phyloP scores from a whole-genome alignment of 2,888 invertebrate genomes.

The Limulus polyphemus region DNA sequence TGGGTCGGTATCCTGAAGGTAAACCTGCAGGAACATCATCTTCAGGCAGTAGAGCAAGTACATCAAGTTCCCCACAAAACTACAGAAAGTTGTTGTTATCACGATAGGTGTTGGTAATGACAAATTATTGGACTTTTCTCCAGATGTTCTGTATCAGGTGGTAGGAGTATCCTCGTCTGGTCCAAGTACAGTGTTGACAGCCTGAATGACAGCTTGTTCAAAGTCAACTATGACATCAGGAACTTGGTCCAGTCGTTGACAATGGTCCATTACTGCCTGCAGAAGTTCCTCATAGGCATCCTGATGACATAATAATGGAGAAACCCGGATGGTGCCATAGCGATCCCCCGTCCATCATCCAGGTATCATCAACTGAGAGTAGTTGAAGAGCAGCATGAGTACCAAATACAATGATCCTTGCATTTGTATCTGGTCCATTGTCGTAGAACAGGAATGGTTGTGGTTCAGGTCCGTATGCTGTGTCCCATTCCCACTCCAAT shows the following conservation, averaged over 20 bases:
- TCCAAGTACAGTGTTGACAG: background rate
- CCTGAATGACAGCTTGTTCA: background rate
- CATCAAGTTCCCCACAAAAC: conserved; percentile 1
- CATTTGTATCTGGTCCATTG: background rate
- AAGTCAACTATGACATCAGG: background rate
- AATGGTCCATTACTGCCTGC: too few species aligned
- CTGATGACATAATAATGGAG: too few species aligned
- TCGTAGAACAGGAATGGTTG: background rate
- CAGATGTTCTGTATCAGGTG: background rate
- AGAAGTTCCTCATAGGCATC: too few species aligned
- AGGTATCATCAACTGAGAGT: background rate
- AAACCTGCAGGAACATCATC: background rate
- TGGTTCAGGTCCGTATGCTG: background rate
- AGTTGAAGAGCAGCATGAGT: background rate
- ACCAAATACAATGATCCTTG: background rate
- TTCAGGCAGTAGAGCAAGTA: background rate
- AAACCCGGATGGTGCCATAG: background rate
- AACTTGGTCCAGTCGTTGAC: too few species aligned
- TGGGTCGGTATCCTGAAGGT: too few species aligned
- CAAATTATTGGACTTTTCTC: background rate
- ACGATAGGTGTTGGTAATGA: background rate
- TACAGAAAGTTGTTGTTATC: background rate
- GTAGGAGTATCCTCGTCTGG: background rate
- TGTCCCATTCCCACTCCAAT: background rate
- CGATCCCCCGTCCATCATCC: background rate